Evolutionary conservation across 2,113 vertebrate genomes (phyloP).

Genomic region (Carettochelys insculpta): DNA sequence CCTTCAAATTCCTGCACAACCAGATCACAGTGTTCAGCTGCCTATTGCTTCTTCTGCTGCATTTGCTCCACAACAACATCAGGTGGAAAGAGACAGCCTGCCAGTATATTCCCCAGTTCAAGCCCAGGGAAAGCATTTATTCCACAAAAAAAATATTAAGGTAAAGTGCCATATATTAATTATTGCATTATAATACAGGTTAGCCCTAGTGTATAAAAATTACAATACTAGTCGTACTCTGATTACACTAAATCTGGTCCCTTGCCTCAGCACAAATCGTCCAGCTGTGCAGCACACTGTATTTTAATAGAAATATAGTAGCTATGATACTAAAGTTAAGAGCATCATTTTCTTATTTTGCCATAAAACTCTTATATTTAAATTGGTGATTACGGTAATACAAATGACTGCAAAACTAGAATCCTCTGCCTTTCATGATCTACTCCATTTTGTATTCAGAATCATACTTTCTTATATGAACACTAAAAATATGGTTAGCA

Average conservation of each 20-base stretch:
- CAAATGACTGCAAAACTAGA: not conserved
- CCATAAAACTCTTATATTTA: not conserved
- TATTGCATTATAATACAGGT: not conserved
- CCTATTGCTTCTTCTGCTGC: not conserved
- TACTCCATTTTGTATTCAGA: not conserved
- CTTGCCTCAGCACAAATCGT: not conserved
- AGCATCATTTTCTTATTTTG: not conserved
- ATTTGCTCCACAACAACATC: not conserved
- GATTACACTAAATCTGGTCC: not conserved
- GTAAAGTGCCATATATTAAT: not conserved
- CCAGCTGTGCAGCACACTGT: not conserved
- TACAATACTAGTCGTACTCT: not conserved
- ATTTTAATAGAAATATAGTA: not conserved
- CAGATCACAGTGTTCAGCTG: not conserved
- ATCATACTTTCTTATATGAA: not conserved
- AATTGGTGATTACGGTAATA: not conserved
- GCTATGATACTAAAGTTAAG: not conserved
- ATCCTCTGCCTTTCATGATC: not conserved
- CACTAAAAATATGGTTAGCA: not conserved
- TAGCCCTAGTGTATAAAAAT: not conserved
- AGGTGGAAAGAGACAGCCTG: not conserved
- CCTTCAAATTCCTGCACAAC: not conserved
- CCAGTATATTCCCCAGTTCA: not conserved
- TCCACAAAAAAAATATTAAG: not conserved
- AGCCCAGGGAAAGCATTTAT: not conserved